phyloP scores from a whole-genome alignment of 2,888 invertebrate species.

The Ernsta delagoae region DNA sequence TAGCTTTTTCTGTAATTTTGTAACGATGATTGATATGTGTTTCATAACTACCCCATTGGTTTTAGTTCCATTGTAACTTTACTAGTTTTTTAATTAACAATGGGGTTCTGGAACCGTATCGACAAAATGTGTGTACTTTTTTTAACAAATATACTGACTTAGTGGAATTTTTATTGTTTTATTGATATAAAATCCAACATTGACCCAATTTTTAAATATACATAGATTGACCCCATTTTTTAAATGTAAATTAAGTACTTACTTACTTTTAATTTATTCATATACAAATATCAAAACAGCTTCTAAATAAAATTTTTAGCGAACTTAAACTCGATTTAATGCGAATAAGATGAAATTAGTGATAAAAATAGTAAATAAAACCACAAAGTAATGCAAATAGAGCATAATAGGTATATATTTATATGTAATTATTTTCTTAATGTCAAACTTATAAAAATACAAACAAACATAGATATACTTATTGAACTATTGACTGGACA shows the following conservation, averaged over 20 bases:
- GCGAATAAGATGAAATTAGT: too few species aligned
- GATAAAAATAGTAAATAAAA: background rate
- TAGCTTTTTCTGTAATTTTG: slow-evolving; percentile 47
- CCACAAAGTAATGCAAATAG: slow-evolving; percentile 1
- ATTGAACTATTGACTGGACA: too few species aligned
- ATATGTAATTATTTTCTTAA: too few species aligned
- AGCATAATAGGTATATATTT: slow-evolving; percentile 4
- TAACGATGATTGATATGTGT: slow-evolving; percentile 77
- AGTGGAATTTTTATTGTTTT: slow-evolving; percentile 53
- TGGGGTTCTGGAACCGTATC: slow-evolving; percentile 84
- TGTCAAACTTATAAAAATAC: too few species aligned
- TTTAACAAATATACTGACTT: slow-evolving; percentile 83
- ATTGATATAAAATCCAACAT: slow-evolving; percentile 39
- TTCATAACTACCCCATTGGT: slow-evolving; percentile 81
- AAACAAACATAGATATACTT: too few species aligned
- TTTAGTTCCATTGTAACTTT: slow-evolving; percentile 54
- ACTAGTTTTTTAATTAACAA: slow-evolving; percentile 65
- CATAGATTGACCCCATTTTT: too few species aligned
- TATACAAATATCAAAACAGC: too few species aligned
- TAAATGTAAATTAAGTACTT: too few species aligned
- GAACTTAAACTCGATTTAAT: too few species aligned
- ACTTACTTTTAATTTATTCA: too few species aligned
- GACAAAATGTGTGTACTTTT: slow-evolving; percentile 62
- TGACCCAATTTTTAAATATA: too few species aligned
- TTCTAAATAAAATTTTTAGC: too few species aligned